These are phyloP conservation scores for Leptatherina wallacei DNA, from an alignment of 2,797 vertebrate species.

Conservation along the genomic window DNA sequence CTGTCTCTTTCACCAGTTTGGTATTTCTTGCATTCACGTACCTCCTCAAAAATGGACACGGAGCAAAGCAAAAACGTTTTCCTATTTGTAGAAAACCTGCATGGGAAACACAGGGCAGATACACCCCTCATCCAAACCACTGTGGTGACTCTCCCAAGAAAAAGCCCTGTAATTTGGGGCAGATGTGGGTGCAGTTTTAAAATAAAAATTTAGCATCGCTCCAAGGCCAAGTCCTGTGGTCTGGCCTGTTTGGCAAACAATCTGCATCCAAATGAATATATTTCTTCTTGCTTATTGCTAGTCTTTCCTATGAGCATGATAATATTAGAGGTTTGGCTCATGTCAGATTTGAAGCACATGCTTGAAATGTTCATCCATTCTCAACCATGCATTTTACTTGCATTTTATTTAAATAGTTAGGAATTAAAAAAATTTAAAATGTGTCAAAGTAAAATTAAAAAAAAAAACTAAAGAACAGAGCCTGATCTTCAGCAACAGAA, in stretches of 20 bases:
- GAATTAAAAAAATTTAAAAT: constrained; percentile 22
- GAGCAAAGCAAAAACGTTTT: constrained; percentile 44
- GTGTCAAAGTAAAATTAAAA: background rate
- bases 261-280: constrained; percentile 56
- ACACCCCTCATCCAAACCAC: constrained; percentile 74
- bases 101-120: constrained; percentile 73
- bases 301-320: constrained; percentile 27
- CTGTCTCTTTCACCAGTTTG: constrained; percentile 17
- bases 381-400: constrained; percentile 24
- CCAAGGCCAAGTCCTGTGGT: constrained; percentile 73
- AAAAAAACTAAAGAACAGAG: background rate
- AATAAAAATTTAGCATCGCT: constrained; percentile 74
- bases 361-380: constrained; percentile 40
- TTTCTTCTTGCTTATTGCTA: constrained; percentile 44
- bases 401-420: constrained; percentile 24
- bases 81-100: constrained; percentile 76
- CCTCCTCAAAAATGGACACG: constrained; percentile 40
- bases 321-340: constrained; percentile 28
- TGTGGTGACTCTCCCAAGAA: constrained; percentile 74
- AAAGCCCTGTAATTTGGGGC: constrained; percentile 81
- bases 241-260: constrained; percentile 70
- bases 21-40: constrained; percentile 38
- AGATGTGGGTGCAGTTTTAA: constrained; percentile 80
- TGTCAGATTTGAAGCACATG: constrained; percentile 39
- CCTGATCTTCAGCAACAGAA: background rate